These are phyloP conservation scores for Pteronotus mesoamericanus DNA, from an alignment of 2,797 vertebrate species.

Conservation along the genomic window DNA sequence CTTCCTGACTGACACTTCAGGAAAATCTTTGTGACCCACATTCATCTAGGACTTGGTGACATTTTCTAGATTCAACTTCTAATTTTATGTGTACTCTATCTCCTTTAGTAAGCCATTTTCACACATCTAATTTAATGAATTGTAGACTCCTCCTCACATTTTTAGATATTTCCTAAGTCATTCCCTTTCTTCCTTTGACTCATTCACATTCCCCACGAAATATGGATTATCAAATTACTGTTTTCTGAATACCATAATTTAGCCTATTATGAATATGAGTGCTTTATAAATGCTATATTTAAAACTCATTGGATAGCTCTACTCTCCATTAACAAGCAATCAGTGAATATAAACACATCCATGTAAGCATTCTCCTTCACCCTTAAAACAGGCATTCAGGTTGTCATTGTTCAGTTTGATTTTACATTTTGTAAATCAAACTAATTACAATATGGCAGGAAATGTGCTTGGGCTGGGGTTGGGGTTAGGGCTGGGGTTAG, in stretches of 20 bases:
- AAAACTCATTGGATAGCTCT: neutral
- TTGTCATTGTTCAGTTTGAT: neutral
- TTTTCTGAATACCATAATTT: neutral
- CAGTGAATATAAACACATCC: neutral
- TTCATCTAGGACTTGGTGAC: neutral
- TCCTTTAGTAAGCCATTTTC: neutral
- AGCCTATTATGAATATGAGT: neutral
- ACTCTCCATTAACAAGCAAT: neutral
- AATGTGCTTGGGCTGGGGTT: neutral
- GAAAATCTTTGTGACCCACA: neutral
- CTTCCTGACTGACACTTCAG: neutral
- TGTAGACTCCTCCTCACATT: neutral
- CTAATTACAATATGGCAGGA: neutral
- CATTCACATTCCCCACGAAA: neutral
- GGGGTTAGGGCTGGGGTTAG: neutral
- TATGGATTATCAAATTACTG: neutral
- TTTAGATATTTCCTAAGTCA: neutral
- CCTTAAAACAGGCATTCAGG: neutral
- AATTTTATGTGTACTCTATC: neutral
- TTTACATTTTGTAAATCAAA: neutral
- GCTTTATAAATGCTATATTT: neutral
- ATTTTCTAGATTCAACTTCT: neutral
- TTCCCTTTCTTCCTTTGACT: neutral
- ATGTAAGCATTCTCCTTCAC: neutral
- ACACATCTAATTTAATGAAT: neutral